phyloP scores from a whole-genome alignment of 1,140 invertebrate species.

The Cherax quadricarinatus region DNA sequence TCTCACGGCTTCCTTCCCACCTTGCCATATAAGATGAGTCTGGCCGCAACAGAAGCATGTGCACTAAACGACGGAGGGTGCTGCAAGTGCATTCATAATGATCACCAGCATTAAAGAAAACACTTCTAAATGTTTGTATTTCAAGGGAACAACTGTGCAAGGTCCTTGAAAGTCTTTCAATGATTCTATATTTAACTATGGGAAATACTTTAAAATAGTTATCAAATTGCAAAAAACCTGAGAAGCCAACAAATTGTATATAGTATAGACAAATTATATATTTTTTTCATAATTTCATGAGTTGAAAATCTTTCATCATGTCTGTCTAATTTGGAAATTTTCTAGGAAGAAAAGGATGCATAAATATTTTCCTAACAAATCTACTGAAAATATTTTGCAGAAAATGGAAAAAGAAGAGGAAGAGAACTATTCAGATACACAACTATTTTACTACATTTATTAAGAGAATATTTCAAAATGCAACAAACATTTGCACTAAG shows the following conservation, averaged over 20 bases:
- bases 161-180: background rate
- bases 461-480: background rate
- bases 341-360: too few species aligned
- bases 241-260: too few species aligned
- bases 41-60: slow-evolving; percentile 57
- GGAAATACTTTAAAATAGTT: background rate
- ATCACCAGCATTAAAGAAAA: slow-evolving; percentile 3
- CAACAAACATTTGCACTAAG: background rate
- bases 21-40: slow-evolving; percentile 48
- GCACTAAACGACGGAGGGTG: slow-evolving; percentile 54
- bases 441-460: too few species aligned
- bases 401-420: too few species aligned
- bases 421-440: too few species aligned
- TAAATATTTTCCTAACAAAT: too few species aligned
- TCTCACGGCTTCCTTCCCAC: slow-evolving; percentile 30
- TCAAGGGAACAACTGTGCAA: background rate
- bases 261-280: too few species aligned
- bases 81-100: slow-evolving; percentile 31
- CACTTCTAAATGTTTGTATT: background rate
- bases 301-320: too few species aligned
- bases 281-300: too few species aligned
- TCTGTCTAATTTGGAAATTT: too few species aligned
- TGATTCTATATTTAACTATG: background rate
- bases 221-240: too few species aligned
- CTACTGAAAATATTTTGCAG: too few species aligned